These are phyloP conservation scores for Poecilia latipinna DNA, from an alignment of 2,113 vertebrate genomes.

Conservation along the genomic window DNA sequence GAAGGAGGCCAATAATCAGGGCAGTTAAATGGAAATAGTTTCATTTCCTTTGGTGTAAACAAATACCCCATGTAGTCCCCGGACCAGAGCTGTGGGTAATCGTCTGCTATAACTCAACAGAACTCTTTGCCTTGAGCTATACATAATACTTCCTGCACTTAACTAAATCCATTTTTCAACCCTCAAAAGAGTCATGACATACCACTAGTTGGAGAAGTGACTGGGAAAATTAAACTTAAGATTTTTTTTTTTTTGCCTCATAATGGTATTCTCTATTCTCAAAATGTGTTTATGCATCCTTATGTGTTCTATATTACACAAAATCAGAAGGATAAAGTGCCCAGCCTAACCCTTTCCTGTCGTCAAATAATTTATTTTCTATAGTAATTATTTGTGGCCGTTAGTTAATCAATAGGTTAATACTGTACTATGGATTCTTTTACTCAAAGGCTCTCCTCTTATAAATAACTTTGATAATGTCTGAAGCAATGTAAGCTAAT, in stretches of 20 bases:
- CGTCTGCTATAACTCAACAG: conserved; percentile 74
- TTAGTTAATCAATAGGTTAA: conserved; percentile 33
- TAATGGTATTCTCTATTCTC: neutral
- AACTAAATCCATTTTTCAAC: conserved; percentile 76
- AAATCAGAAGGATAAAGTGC: conserved; percentile 11
- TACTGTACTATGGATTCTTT: conserved; percentile 16
- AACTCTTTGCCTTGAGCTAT: conserved; percentile 74
- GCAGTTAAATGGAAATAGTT: conserved; percentile 73
- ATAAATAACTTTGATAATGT: conserved; percentile 39
- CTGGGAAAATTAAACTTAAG: conserved; percentile 39
- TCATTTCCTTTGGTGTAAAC: conserved; percentile 78
- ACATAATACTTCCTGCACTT: conserved; percentile 80
- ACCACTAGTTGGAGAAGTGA: conserved; percentile 45
- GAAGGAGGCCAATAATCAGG: conserved; percentile 63
- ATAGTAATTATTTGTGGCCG: conserved; percentile 30
- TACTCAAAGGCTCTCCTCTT: conserved; percentile 5
- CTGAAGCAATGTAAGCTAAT: conserved; percentile 37
- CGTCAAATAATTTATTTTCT: neutral
- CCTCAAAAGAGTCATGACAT: conserved; percentile 61
- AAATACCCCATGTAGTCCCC: conserved; percentile 73
- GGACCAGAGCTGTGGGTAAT: conserved; percentile 71
- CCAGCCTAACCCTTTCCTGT: conserved; percentile 2
- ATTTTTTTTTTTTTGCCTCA: conserved; percentile 12
- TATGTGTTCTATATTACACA: neutral
- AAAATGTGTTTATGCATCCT: neutral